Conservation (phyloP, 2,113 vertebrate genomes). For the Taurulus bubalis region DNA sequence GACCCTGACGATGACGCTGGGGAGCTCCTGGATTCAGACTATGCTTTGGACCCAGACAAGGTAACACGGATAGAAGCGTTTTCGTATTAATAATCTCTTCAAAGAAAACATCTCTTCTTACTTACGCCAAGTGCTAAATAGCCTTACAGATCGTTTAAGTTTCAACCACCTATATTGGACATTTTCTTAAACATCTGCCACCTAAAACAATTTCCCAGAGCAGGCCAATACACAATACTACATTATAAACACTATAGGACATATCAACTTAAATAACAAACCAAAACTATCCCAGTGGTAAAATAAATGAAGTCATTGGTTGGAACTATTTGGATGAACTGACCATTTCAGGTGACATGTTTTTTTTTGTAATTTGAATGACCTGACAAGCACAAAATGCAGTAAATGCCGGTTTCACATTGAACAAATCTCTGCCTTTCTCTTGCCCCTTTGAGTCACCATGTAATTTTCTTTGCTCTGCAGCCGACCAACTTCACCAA, state of each 20-base stretch:
- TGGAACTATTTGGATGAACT: not conserved
- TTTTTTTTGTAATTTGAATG: not conserved
- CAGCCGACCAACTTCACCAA: slow-evolving; percentile 99
- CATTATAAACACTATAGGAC: not conserved
- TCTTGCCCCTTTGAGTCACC: slow-evolving; percentile 3
- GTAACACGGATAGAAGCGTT: slow-evolving; percentile 66
- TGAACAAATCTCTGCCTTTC: not conserved
- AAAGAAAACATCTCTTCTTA: not conserved
- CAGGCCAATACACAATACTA: not conserved
- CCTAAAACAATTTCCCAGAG: not conserved
- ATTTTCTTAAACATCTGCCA: not conserved
- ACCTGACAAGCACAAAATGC: not conserved
- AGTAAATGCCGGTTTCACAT: not conserved
- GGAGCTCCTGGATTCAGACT: slow-evolving; percentile 95
- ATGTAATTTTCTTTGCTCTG: slow-evolving; percentile 35
- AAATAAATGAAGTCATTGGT: not conserved
- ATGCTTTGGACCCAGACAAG: slow-evolving; percentile 95
- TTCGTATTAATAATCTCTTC: not conserved
- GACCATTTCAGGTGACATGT: not conserved
- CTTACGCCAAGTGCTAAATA: not conserved
- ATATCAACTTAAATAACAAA: not conserved
- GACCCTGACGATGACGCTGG: slow-evolving; percentile 94
- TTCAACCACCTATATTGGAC: not conserved
- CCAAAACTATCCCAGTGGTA: not conserved
- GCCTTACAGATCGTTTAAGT: not conserved